Evolutionary conservation across 2,888 invertebrate species (phyloP).

Genomic region (Coleophora flavipennella): DNA sequence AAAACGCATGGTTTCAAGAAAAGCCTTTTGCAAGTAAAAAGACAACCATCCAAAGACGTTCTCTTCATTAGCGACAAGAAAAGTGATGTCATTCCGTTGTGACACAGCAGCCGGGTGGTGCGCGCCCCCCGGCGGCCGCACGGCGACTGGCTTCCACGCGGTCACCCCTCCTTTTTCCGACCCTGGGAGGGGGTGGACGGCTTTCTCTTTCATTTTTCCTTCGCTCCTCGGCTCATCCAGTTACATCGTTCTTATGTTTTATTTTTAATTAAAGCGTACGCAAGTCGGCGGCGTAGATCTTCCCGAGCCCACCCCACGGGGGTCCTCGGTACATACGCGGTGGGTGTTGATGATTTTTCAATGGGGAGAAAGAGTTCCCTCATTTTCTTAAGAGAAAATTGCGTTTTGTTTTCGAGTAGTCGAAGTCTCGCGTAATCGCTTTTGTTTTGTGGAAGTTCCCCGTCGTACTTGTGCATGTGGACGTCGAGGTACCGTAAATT

Average conservation of each 20-base stretch:
- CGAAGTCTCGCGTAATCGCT: conserved; percentile 72
- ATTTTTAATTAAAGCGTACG: conserved; percentile 74
- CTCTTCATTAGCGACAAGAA: conserved; percentile 72
- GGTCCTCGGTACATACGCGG: conserved; percentile 59
- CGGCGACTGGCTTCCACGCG: conserved; percentile 62
- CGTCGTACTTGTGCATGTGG: conserved; percentile 56
- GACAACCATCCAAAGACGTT: conserved; percentile 55
- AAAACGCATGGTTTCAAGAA: conserved; percentile 34
- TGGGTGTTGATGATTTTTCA: conserved; percentile 73
- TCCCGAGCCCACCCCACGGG: conserved; percentile 36
- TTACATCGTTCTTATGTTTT: conserved; percentile 74
- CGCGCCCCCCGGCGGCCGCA: conserved; percentile 54
- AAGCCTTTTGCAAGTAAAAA: conserved; percentile 43
- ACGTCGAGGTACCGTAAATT: conserved; percentile 52
- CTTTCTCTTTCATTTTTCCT: conserved; percentile 74
- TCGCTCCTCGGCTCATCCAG: conserved; percentile 73
- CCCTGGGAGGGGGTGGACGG: conserved; percentile 52
- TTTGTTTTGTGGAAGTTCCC: conserved; percentile 64
- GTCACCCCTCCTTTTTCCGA: conserved; percentile 37
- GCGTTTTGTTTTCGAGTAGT: conserved; percentile 73
- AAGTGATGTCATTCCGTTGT: conserved; percentile 70
- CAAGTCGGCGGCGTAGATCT: conserved; percentile 72
- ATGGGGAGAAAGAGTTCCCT: conserved; percentile 74
- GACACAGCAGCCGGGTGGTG: conserved; percentile 61
- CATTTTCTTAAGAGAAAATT: conserved; percentile 74